A percentile compares a stretch with the other conserved stretches of the same genome.
phyloP scores from a whole-genome alignment of 2,888 invertebrate genomes.

The Capitulum mitella region DNA sequence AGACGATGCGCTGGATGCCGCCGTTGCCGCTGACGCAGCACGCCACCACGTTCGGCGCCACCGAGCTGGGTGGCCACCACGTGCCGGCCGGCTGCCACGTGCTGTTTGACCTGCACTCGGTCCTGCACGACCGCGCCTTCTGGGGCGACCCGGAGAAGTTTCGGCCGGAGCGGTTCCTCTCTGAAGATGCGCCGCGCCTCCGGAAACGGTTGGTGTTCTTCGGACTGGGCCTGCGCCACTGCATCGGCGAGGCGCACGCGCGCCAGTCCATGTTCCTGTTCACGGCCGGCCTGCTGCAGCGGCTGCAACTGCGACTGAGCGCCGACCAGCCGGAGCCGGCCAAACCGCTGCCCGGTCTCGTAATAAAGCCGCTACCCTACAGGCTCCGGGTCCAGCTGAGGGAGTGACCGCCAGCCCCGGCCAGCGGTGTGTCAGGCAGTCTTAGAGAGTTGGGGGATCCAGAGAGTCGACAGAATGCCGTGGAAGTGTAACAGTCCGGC shows the following conservation, averaged over 20 bases:
- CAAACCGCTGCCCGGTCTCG: neutral
- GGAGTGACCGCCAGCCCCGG: neutral
- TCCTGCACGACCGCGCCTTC: neutral
- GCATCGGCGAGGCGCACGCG: neutral
- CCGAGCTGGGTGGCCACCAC: neutral
- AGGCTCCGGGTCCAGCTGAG: neutral
- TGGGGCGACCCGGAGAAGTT: constrained; percentile 1
- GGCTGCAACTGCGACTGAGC: neutral
- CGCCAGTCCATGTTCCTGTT: neutral
- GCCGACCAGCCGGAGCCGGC: neutral
- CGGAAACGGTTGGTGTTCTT: neutral
- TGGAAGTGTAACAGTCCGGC: no score
- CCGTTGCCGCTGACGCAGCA: neutral
- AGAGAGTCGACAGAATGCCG: no score
- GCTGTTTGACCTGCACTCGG: neutral
- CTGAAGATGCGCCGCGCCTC: neutral
- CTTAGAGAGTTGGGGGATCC: no score
- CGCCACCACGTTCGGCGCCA: neutral
- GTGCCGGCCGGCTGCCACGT: constrained; percentile 1
- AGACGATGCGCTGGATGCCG: neutral
- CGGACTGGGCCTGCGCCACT: neutral
- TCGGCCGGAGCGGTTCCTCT: neutral
- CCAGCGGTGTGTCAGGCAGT: no score
- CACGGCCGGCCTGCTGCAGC: neutral
- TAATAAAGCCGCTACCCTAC: neutral